Evolutionary conservation across 1,140 invertebrate genomes (phyloP).

Genomic region (Muscidifurax raptorellus): DNA sequence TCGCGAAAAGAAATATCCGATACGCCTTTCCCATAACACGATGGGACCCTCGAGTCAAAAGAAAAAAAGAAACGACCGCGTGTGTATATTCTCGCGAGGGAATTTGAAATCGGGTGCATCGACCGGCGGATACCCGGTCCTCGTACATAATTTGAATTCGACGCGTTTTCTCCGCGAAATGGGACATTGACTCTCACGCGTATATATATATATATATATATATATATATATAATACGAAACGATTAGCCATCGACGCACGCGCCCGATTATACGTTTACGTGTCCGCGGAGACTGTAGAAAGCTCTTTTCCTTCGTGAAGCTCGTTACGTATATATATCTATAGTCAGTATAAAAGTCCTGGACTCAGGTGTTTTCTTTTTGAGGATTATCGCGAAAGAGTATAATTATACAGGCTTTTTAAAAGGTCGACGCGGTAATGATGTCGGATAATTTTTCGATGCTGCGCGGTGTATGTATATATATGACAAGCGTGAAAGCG

Average conservation of each 20-base stretch:
- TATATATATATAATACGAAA: background rate
- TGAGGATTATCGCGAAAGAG: too few relatives aligned
- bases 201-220: background rate
- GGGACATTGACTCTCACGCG: constrained; percentile 29
- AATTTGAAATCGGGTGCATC: constrained; percentile 49
- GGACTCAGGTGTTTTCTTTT: too few relatives aligned
- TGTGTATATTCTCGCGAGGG: background rate
- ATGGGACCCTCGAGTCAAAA: background rate
- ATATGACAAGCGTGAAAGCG: too few relatives aligned
- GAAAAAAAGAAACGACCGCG: background rate
- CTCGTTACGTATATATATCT: background rate
- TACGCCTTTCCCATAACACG: background rate
- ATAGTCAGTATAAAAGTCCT: background rate
- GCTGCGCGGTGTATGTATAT: too few relatives aligned
- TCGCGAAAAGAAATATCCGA: background rate
- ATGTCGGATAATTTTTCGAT: too few relatives aligned
- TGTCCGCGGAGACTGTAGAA: background rate
- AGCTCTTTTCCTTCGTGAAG: background rate
- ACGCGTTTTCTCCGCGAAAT: background rate
- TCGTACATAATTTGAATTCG: background rate
- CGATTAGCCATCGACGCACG: constrained; percentile 11
- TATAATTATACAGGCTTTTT: too few relatives aligned
- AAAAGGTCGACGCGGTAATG: too few relatives aligned
- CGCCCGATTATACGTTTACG: background rate
- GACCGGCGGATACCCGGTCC: background rate